Percentiles rank a stretch among this genome's conserved stretches.
phyloP scores from a whole-genome alignment of 1,140 invertebrate genomes.

The Zaprionus africanus region DNA sequence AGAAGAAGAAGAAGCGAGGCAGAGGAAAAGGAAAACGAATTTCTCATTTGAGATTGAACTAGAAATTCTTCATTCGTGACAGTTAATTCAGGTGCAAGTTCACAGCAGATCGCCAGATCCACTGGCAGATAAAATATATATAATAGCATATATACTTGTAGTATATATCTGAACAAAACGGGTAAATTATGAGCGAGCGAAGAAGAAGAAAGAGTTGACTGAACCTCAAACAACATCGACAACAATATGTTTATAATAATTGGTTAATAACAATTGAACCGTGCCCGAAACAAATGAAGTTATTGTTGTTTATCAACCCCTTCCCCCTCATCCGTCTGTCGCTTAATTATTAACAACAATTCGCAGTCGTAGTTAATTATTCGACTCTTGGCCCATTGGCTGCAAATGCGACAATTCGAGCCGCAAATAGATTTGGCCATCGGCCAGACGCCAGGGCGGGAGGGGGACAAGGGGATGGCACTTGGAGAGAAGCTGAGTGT shows the following conservation, averaged over 20 bases:
- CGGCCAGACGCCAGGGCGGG: slow-evolving; percentile 23
- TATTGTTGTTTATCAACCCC: not conserved
- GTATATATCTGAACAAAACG: not conserved
- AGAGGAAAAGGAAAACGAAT: not conserved
- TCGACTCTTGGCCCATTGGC: slow-evolving; percentile 40
- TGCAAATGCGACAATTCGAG: slow-evolving; percentile 51
- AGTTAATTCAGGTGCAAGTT: slow-evolving; percentile 40
- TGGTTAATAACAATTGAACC: slow-evolving; percentile 8
- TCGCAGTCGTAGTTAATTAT: slow-evolving; percentile 42
- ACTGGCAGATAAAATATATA: not conserved
- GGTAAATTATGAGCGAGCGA: not conserved
- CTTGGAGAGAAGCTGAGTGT: not conserved
- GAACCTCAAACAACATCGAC: not conserved
- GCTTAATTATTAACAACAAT: slow-evolving; percentile 36
- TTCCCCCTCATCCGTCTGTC: not conserved
- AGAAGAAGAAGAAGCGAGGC: not conserved
- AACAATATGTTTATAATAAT: not conserved
- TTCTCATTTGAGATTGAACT: slow-evolving; percentile 23
- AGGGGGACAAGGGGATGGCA: not conserved
- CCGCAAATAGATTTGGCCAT: slow-evolving; percentile 54
- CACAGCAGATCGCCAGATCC: slow-evolving; percentile 7
- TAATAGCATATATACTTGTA: not conserved
- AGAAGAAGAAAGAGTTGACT: not conserved
- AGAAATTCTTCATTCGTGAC: slow-evolving; percentile 21
- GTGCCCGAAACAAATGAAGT: slow-evolving; percentile 18